Percentiles rank a stretch among this genome's conserved stretches.
Conservation (phyloP, 2,888 invertebrate genomes). For the Melitaea athalia region DNA sequence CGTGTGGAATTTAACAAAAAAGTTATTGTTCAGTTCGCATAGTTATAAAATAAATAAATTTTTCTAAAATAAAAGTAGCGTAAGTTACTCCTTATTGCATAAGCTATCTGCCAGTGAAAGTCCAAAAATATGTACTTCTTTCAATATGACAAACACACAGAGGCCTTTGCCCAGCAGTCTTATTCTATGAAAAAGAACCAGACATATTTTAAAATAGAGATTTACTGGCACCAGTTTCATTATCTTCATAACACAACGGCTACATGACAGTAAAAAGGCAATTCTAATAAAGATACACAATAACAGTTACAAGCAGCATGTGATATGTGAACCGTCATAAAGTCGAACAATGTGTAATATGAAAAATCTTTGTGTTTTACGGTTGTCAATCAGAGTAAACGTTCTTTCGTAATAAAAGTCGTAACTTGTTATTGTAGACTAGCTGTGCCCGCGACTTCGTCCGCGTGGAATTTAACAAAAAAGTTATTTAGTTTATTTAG, state of each 20-base stretch:
- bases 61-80: no score
- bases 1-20: no score
- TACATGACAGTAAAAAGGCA: background rate
- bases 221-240: background rate
- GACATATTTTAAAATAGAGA: background rate
- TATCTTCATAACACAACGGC: background rate
- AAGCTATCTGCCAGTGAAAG: no score
- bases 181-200: background rate
- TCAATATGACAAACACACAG: no score
- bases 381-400: constrained; percentile 1
- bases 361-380: constrained; percentile 6
- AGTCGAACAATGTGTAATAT: background rate
- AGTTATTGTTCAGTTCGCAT: no score
- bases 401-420: background rate
- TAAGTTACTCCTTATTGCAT: no score
- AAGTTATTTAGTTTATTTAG: no score
- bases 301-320: background rate
- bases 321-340: constrained; percentile 7
- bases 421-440: background rate
- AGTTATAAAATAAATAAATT: no score
- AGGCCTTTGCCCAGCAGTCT: no score
- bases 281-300: background rate
- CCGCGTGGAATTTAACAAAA: no score
- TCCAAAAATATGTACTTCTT: no score
- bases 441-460: no score